A percentile compares a stretch with the other conserved stretches of the same genome.
Conservation (phyloP, 2,113 vertebrate genomes). For the Mirounga angustirostris region DNA sequence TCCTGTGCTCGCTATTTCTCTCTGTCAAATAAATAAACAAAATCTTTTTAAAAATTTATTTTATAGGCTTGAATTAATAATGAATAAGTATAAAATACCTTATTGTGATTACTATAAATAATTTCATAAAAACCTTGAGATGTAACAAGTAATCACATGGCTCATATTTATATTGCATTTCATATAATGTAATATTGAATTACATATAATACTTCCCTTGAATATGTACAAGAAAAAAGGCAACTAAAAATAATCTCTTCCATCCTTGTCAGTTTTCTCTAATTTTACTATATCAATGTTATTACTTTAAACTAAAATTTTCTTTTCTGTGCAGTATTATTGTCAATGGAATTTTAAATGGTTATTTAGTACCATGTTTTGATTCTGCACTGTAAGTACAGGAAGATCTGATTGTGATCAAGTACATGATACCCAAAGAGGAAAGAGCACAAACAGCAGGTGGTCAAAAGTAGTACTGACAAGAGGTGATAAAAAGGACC, state of each 20-base stretch:
- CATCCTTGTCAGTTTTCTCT: background rate
- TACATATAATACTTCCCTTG: background rate
- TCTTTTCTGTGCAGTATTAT: background rate
- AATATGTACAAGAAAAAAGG: background rate
- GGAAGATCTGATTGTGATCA: background rate
- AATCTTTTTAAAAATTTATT: background rate
- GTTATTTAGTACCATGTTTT: background rate
- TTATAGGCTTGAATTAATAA: background rate
- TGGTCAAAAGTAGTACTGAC: background rate
- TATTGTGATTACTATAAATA: background rate
- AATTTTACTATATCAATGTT: background rate
- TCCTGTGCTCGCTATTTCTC: no score
- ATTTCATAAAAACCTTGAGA: background rate
- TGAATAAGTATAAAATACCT: background rate
- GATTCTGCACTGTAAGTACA: background rate
- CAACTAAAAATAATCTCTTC: background rate
- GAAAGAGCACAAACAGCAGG: background rate
- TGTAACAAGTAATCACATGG: background rate
- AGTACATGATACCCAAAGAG: rapidly evolving
- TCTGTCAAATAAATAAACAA: no score
- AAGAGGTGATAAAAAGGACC: no score
- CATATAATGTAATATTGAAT: background rate
- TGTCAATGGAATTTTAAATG: background rate
- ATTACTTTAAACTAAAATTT: background rate
- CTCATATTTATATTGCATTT: background rate